Conservation (phyloP, 2,113 vertebrate species). For the Isurus oxyrinchus region DNA sequence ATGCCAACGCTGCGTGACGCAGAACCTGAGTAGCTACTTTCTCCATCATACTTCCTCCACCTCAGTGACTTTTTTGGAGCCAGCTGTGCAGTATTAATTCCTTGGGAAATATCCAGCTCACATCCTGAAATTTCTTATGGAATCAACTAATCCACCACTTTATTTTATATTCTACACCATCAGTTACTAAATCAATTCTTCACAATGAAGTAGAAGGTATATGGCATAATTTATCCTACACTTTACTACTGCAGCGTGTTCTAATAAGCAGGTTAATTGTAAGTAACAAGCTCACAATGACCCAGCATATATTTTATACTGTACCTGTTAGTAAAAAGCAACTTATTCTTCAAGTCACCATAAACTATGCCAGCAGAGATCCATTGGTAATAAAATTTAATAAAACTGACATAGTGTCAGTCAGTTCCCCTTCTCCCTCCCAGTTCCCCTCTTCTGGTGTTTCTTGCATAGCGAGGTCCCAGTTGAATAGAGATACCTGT, state of each 20-base stretch:
- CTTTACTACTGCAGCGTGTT: neutral
- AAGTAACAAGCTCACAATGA: neutral
- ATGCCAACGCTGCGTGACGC: neutral
- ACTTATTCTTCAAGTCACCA: neutral
- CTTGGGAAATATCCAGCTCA: neutral
- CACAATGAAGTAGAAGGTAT: neutral
- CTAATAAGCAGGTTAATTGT: too few relatives aligned
- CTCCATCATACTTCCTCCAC: neutral
- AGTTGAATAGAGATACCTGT: neutral
- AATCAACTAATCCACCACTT: neutral
- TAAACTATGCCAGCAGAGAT: neutral
- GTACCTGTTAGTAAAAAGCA: neutral
- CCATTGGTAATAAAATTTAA: neutral
- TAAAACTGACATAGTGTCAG: neutral
- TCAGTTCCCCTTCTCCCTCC: neutral
- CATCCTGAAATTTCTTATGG: neutral
- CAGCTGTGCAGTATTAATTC: neutral
- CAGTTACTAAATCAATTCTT: neutral
- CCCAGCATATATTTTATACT: neutral
- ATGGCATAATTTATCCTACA: neutral
- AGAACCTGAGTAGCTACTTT: neutral
- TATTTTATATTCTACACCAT: neutral
- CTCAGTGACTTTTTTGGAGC: slow-evolving; percentile 16
- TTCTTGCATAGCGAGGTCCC: neutral
- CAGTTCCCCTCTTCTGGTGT: neutral